A percentile compares a stretch with the other conserved stretches of the same genome.
Conservation (phyloP, 2,113 vertebrate genomes). For the Axis porcinus region DNA sequence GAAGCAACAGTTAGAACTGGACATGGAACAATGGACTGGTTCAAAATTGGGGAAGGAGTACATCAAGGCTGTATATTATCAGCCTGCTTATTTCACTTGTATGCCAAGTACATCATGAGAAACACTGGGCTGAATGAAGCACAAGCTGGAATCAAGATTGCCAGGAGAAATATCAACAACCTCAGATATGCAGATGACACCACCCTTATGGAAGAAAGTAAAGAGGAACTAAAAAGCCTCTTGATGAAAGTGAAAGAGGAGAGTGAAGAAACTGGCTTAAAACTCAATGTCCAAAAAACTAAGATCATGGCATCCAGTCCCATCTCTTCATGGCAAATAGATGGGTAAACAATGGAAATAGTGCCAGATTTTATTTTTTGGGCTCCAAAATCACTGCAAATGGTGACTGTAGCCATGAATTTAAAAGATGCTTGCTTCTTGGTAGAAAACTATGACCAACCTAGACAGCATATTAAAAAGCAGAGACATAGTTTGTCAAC, state of each 20-base stretch:
- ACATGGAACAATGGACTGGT: neutral
- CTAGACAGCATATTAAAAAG: neutral
- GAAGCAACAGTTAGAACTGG: neutral
- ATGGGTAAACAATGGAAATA: neutral
- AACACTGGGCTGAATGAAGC: neutral
- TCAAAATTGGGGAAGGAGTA: neutral
- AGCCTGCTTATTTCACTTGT: neutral
- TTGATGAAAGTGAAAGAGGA: neutral
- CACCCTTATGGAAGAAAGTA: rapidly evolving
- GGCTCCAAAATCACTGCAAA: neutral
- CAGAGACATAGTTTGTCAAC: neutral
- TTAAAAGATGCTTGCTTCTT: neutral
- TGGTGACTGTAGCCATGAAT: neutral
- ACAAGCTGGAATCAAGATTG: neutral
- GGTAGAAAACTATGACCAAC: neutral
- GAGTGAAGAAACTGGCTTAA: neutral
- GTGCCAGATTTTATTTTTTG: neutral
- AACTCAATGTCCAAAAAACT: rapidly evolving
- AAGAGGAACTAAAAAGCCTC: neutral
- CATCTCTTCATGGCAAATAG: neutral
- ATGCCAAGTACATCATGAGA: neutral
- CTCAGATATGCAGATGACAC: neutral
- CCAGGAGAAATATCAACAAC: neutral
- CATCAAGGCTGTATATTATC: neutral
- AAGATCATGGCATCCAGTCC: neutral